Base-by-base conservation (phyloP, 2,888 invertebrate genomes). In the Terebella lapidaria region DNA sequence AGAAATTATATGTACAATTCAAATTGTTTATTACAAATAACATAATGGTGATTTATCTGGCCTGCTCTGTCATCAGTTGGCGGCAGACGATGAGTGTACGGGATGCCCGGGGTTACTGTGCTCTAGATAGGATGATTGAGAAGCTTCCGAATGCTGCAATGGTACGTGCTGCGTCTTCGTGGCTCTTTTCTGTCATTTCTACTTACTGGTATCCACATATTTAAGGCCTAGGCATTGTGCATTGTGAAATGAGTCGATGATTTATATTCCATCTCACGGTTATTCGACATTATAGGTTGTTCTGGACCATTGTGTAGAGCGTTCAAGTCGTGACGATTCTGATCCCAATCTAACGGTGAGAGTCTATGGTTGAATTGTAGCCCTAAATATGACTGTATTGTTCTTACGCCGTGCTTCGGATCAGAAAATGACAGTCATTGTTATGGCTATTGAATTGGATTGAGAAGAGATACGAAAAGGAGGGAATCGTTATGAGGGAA, bases 61-160 rank as follows among this genome's bases (percentile, higher is more conserved):
- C n/a, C n/a, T 15, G 10, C 10, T 35, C 10, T 35, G n/a, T 2
- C 59, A 57, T 15, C 56, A 67, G 67, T 46, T 67, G 67, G 67
- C 51, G 61, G 35, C 55, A 65, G 18, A 51, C 61, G 30, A 59
- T 70, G 58, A 56, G 42, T 30, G 63, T 70, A 5, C 28, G 65
- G 5, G 71, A 72, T 47, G 10, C 42, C 1, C 56, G 57, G 20
- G 70, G 70, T 1, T 53, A 54, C 42, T 69, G 67, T 18, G 65
- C 66, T 20, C 26, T 72, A 51, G 70, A 72, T 54, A 58, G 62
- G 42, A 63, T 70, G 18, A 70, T 70, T 18, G 66, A 57, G 20
- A 60, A 67, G 47, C 58, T 70, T 22, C 70, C 70, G 0, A 70
- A 70, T 15, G 66, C 63, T 15, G 70, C 70, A 20, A 53, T 61